Evolutionary conservation across 1,140 invertebrate genomes (phyloP).

Genomic region (Drosophila sproati): DNA sequence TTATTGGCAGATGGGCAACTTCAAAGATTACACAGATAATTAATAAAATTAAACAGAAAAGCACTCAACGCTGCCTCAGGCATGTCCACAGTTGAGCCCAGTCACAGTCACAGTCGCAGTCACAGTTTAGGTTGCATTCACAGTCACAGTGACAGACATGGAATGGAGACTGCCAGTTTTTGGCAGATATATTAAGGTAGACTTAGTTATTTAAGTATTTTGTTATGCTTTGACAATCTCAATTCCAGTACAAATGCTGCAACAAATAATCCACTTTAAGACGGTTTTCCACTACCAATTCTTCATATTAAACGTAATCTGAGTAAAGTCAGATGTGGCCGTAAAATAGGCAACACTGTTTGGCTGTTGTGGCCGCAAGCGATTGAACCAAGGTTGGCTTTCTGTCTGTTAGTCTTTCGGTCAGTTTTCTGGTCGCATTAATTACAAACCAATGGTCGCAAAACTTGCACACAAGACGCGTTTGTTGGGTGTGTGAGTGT

Average conservation of each 20-base stretch:
- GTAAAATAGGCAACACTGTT: slow-evolving; percentile 3
- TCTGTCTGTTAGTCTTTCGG: slow-evolving; percentile 7
- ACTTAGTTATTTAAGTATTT: too few species aligned
- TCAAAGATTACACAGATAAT: slow-evolving; percentile 79
- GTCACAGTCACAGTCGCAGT: slow-evolving; percentile 10
- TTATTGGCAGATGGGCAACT: slow-evolving; percentile 46
- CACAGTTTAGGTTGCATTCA: not conserved
- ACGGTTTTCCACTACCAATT: too few species aligned
- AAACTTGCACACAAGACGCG: slow-evolving; percentile 27
- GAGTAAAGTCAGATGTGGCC: not conserved
- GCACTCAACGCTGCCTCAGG: slow-evolving; percentile 54
- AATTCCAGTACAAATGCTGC: too few species aligned
- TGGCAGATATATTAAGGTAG: too few species aligned
- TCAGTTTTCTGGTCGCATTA: slow-evolving; percentile 69
- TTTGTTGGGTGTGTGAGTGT: not conserved
- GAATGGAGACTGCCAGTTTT: too few species aligned
- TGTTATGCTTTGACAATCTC: too few species aligned
- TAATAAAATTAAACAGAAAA: slow-evolving; percentile 82
- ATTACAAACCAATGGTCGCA: slow-evolving; percentile 80
- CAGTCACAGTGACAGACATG: slow-evolving; percentile 1
- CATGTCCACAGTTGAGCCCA: slow-evolving; percentile 11
- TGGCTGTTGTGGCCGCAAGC: slow-evolving; percentile 46
- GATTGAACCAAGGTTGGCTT: slow-evolving; percentile 52
- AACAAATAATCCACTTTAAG: too few species aligned
- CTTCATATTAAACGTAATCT: too few species aligned